Base-by-base conservation (phyloP, 2,797 vertebrate species). In the Sus cebifrons region DNA sequence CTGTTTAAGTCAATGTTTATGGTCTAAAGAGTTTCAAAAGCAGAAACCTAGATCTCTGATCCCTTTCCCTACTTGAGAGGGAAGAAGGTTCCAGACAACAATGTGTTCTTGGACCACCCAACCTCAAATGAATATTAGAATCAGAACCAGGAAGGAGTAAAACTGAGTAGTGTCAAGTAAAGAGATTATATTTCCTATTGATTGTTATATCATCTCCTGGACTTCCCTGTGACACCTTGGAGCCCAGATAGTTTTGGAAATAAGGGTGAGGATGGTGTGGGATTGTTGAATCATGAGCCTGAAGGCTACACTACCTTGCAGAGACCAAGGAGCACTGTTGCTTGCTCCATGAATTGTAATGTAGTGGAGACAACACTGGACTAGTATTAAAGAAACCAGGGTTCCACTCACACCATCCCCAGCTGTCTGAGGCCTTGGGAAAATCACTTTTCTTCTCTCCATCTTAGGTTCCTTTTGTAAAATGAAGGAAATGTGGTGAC, bases 21-120 rank as follows among this genome's bases (percentile, higher is more conserved):
- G 91, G 29, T 92, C 62, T 93, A 75, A 89, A 91, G 56, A 75
- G n/a, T 91, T 96, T 94, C 18, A 60, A 96, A 96, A 94, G 27
- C 44, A 91, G 60, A 95, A 92, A 21, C 17, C 6, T 83, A 92
- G 40, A 84, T 89, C 54, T 89, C 52, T 91, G 54, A 73, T 82
- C 10, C 62, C 23, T 96, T 96, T 88, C 4, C 11, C 3, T 92
- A 64, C 16, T 88, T 95, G 56, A 52, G 65, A 94, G 21, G n/a
- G 62, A 73, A 77, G 78, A 95, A 75, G 8, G 2, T 95, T 97
- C 79, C 44, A 94, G 81, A 52, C 18, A 73, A 86, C 15, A 65
- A 9, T 77, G 36, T 86, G 5, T 86, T 96, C 52, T 49, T 95
- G 40, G 56, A 93, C 15, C 44, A 85, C 11, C 16, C n/a, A 68